Base-by-base conservation (phyloP, 2,113 vertebrate genomes). In the Thoracochromis brauschi region DNA sequence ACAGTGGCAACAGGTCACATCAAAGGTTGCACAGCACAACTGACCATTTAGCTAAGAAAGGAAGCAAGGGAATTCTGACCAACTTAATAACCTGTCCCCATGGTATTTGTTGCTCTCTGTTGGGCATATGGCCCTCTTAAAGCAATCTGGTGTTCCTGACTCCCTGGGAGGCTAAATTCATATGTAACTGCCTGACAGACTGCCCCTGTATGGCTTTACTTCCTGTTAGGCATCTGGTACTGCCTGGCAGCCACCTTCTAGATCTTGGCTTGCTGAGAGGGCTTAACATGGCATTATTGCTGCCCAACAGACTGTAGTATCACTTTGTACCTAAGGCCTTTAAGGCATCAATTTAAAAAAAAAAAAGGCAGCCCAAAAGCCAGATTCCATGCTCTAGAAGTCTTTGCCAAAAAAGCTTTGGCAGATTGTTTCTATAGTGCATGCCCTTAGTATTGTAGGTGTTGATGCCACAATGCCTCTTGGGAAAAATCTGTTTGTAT, bases 41-140 rank as follows among this genome's bases (percentile, higher is more conserved):
- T 38, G 45, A 38, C 42, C 49, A 83, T 54, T 87, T 86, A 86
- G 57, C 82, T 88, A 49, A 81, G 63, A 87, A 65, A 58, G n/a
- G 19, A 60, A 73, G 78, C 65, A 89, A 73, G 47, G 21, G 68
- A 71, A 68, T 42, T 65, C 10, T 5, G 53, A 65, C 82, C 83
- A 89, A 93, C 90, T 87, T 51, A 85, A 91, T 94, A 87, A 90
- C 78, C 87, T 89, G 79, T 84, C 49, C 58, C 84, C 16, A n/a
- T 42, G 81, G 87, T 83, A 16, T 17, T 60, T 80, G 81, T 84
- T 47, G 21, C 45, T 91, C 81, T 85, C 81, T 84, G 33, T 79
- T 10, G 8, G 88, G 71, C 89, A 92, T 89, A 82, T 84, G 87
- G 87, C 38, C 78, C 83, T 87, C 79, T 35, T 45, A 89, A 85